These are phyloP conservation scores for Nyctibius bracteatus DNA, from an alignment of 2,113 vertebrate genomes.

Conservation along the genomic window DNA sequence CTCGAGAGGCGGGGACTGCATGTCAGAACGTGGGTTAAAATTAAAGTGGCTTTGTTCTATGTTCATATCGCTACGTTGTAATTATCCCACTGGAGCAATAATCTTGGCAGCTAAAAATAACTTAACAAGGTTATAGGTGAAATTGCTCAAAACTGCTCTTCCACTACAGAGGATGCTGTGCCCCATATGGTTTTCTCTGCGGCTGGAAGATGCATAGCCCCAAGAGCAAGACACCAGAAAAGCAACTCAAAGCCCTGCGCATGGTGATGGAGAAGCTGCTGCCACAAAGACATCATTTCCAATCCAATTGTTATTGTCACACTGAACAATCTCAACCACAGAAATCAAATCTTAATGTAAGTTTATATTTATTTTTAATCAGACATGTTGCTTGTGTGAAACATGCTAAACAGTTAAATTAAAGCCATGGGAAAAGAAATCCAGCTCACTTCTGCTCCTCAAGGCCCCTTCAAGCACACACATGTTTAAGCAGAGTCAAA, in stretches of 20 bases:
- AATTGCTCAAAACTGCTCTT: background rate
- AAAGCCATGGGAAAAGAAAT: background rate
- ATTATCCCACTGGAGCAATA: background rate
- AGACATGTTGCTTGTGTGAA: background rate
- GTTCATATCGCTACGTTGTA: background rate
- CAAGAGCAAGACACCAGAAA: background rate
- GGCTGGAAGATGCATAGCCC: background rate
- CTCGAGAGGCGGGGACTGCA: background rate
- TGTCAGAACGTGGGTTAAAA: background rate
- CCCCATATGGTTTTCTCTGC: background rate
- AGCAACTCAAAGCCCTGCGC: background rate
- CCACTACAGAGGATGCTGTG: background rate
- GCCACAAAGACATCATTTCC: background rate
- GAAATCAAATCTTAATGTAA: background rate
- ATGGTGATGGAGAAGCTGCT: background rate
- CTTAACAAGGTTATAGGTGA: background rate
- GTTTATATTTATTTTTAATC: constrained; percentile 23
- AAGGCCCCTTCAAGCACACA: background rate
- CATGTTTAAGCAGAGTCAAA: background rate
- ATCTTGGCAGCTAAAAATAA: background rate
- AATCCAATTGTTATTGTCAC: background rate
- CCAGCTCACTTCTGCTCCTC: background rate
- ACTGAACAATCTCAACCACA: background rate
- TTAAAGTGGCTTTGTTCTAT: background rate
- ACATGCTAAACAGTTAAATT: background rate